Percentiles rank a stretch among this genome's conserved stretches.
phyloP scores from a whole-genome alignment of 1,140 invertebrate genomes.

The Hypothenemus hampei region DNA sequence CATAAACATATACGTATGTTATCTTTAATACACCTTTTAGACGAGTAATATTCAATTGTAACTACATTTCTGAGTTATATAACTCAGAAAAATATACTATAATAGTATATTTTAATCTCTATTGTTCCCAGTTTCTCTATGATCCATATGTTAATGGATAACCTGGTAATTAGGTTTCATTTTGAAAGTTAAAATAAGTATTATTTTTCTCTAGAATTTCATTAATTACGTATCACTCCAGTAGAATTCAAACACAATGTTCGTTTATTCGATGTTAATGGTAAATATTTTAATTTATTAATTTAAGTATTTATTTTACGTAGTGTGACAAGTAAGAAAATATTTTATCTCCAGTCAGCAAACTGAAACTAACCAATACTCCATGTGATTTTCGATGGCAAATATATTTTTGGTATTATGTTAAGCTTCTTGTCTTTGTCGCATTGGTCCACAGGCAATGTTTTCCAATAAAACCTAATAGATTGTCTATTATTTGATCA shows the following conservation, averaged over 20 bases:
- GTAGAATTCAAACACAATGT: conserved; percentile 21
- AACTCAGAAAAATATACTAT: too few species aligned
- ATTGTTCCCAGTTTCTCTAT: too few species aligned
- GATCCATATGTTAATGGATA: too few species aligned
- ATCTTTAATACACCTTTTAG: too few species aligned
- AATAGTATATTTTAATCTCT: too few species aligned
- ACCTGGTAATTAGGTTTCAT: too few species aligned
- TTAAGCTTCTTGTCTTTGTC: conserved; percentile 27
- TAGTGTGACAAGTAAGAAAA: conserved; percentile 26
- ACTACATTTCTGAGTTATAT: too few species aligned
- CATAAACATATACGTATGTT: too few species aligned
- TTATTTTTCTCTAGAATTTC: too few species aligned
- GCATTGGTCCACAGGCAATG: not conserved
- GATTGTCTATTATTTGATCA: not conserved
- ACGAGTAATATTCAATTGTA: too few species aligned
- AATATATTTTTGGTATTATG: conserved; percentile 45
- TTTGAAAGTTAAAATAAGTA: too few species aligned
- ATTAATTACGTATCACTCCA: conserved; percentile 19
- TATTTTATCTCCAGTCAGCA: conserved; percentile 21
- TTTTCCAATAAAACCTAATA: not conserved
- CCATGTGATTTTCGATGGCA: conserved; percentile 42
- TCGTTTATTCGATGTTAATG: conserved; percentile 34
- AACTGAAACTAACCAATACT: conserved; percentile 32
- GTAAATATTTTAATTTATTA: conserved; percentile 20
- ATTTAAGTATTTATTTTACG: conserved; percentile 31